Conservation (phyloP, 1,140 invertebrate species). For the Brachionus calyciflorus region DNA sequence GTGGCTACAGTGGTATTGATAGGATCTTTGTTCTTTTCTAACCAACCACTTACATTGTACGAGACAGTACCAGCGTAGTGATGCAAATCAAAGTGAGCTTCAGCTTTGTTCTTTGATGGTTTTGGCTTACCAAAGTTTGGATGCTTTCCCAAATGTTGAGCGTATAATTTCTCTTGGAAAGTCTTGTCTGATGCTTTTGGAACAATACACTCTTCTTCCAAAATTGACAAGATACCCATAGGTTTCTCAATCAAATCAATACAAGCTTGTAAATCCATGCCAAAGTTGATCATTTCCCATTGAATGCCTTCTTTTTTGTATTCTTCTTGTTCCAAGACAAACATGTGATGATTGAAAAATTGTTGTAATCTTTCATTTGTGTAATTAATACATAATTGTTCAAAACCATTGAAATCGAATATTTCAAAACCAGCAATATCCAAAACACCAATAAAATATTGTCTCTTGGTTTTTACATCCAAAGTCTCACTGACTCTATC, state of each 20-base stretch:
- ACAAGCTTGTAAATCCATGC: slow-evolving; percentile 95
- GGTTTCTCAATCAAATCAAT: slow-evolving; percentile 99
- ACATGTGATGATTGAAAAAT: slow-evolving; percentile 99
- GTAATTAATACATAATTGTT: slow-evolving; percentile 99
- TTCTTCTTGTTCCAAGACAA: slow-evolving; percentile 99
- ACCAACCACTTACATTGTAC: slow-evolving; percentile 79
- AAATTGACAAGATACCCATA: slow-evolving; percentile 99
- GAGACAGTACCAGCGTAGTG: slow-evolving; percentile 95
- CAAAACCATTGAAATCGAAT: slow-evolving; percentile 99
- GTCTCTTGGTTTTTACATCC: slow-evolving; percentile 94
- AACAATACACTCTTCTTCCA: slow-evolving; percentile 99
- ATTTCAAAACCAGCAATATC: slow-evolving; percentile 99
- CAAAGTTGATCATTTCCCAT: slow-evolving; percentile 99
- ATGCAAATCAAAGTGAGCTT: slow-evolving; percentile 94
- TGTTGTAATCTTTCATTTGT: slow-evolving; percentile 99
- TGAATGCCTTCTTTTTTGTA: slow-evolving; percentile 96
- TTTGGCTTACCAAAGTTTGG: slow-evolving; percentile 94
- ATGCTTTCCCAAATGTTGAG: slow-evolving; percentile 97
- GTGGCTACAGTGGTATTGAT: slow-evolving; percentile 90
- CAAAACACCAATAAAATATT: slow-evolving; percentile 97
- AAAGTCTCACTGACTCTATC: slow-evolving; percentile 97
- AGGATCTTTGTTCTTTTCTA: slow-evolving; percentile 99
- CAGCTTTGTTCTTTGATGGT: slow-evolving; percentile 86
- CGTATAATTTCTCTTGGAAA: slow-evolving; percentile 92
- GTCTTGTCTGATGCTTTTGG: slow-evolving; percentile 98